Base-by-base conservation (phyloP, 2,113 vertebrate species). In the Gavialis gangeticus region DNA sequence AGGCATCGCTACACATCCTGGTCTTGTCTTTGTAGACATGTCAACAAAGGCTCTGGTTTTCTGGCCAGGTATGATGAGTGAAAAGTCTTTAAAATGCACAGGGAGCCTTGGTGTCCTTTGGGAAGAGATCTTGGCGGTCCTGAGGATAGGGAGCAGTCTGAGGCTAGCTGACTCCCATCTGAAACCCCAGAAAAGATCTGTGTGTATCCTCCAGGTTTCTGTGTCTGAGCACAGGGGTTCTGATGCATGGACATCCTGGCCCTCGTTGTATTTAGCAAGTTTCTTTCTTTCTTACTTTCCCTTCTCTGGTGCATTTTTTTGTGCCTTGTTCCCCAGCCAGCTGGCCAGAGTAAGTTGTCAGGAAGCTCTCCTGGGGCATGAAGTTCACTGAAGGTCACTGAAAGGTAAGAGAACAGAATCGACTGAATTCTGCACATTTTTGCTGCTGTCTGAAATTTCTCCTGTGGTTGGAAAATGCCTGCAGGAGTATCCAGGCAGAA, bases 361-460 rank as follows among this genome's bases (percentile, higher is more conserved):
- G 87, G 85, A 55, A 92, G 34, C 56, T 91, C n/a, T 87, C 57
- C 75, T 84, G 75, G 81, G 79, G 76, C 66, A 71, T 96, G 84
- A 88, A 94, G 79, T 86, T 93, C 83, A 58, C 83, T 62, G 54
- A 30, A 94, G 95, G 94, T 96, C 96, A 96, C 54, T 2, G 1
- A 96, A 95, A 97, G 96, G 94, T 96, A 88, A 97, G 76, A 14
- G 19, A 94, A 84, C 8, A 76, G 69, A 94, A 93, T 30, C 94
- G 82, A 82, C 63, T 60, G 79, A 94, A 97, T 97, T 97, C 96
- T 96, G 79, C 59, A 80, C 96, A 96, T 97, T 97, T 95, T 97
- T 97, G 79, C 89, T 87, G 87, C 89, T 87, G 96, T 96, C 94
- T 95, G 94, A 94, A 94, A 58, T 57, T 89, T 95, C 85, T 92